Base-by-base conservation (phyloP, 2,888 invertebrate species). In the Megalurothrips usitatus region DNA sequence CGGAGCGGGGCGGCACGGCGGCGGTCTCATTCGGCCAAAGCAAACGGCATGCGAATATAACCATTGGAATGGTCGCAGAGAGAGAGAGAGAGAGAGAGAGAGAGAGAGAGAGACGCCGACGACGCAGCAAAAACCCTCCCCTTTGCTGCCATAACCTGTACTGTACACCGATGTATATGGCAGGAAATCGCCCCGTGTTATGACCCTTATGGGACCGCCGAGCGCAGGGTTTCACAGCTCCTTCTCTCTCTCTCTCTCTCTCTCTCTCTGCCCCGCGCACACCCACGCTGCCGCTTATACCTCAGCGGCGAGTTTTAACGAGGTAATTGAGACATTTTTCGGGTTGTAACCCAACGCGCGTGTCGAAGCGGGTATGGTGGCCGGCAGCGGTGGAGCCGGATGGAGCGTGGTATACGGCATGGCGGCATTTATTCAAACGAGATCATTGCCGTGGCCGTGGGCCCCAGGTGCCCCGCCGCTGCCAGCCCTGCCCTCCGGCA, bases 311-410 rank as follows among this genome's bases (percentile, higher is more conserved):
- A 1, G 52, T 2, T 75, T 75, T 75, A 75, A 75, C 68, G 68
- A 75, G 68, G 68, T 26, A 26, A 75, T 75, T 75, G 68, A 75
- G 68, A 75, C 68, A 75, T 75, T 75, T 75, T 75, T 75, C 68
- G 68, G 68, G 26, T 26, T 75, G 68, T 75, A 75, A 26, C 68
- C 68, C 68, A 12, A 17, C n/a, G 12, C 68, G 68, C 68, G 68
- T 75, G 68, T 75, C 68, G 68, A 23, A 75, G 11, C 68, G 34
- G 34, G 34, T 43, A 43, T n/a, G n/a, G n/a, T n/a, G n/a, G 52
- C 34, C 52, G 10, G 14, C 58, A 19, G 58, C 17, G 58, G 58
- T 14, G 58, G 58, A 19, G 19, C 58, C 17, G 58, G 58, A 17
- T 19, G 58, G 58, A 4, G 14, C 58, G 58, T 58, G 58, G 58